Conservation (phyloP, 2,888 invertebrate species). For the Cryptosula pallasiana region DNA sequence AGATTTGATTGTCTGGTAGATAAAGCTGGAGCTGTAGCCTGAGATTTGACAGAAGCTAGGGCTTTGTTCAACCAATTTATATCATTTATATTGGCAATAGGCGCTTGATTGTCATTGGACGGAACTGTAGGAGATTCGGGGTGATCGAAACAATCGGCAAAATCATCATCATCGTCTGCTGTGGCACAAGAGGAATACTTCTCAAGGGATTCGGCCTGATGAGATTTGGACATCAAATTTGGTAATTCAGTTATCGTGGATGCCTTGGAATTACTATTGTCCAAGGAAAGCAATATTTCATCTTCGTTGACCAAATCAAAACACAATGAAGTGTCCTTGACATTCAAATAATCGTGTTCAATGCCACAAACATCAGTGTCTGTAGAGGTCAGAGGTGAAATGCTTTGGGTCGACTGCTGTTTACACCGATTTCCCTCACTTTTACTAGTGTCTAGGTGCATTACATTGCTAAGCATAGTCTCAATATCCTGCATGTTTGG, state of each 20-base stretch:
- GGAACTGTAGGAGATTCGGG: not conserved
- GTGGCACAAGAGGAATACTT: not conserved
- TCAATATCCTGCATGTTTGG: no score
- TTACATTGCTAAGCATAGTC: no score
- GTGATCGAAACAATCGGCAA: constrained; percentile 10
- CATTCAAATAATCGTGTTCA: no score
- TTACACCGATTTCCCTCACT: no score
- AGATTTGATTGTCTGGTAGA: not conserved
- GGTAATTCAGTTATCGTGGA: not conserved
- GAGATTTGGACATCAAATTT: not conserved
- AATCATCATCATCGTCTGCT: not conserved
- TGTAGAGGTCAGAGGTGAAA: no score
- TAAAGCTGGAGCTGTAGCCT: not conserved
- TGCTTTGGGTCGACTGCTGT: no score
- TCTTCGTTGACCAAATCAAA: not conserved
- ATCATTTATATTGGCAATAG: not conserved
- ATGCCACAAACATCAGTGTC: no score
- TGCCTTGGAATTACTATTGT: not conserved
- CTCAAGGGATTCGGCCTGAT: not conserved
- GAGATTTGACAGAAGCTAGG: not conserved
- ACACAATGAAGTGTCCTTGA: constrained; percentile 4
- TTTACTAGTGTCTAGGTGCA: no score
- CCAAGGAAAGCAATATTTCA: not conserved
- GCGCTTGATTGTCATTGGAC: not conserved
- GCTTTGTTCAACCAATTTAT: constrained; percentile 1